Evolutionary conservation across 2,113 vertebrate species (phyloP), one percentile per base, ranked within the genome.

Genomic region (Pungitius pungitius): DNA sequence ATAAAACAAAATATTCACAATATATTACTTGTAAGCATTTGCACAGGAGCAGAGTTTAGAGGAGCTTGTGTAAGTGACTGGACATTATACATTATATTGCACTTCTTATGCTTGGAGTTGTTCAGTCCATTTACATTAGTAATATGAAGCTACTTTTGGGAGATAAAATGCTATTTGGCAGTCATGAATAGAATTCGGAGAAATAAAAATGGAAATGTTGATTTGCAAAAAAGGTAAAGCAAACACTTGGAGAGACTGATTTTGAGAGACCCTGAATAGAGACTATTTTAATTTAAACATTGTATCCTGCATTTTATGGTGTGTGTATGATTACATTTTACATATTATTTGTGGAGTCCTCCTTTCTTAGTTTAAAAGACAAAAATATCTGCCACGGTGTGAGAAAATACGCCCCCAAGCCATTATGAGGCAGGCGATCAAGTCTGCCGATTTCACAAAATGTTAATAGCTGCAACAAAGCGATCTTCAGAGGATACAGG

Each of bases 131-230:
- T 77, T 45, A 63, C 65, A 49, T 80, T 69, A 82, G 40, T 64
- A 22, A 64, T 37, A 20, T 40, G 35, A 75, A 69, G 49, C 37
- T 60, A 65, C 65, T 63, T 80, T 39, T 54, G 11, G 3, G 70
- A 77, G 69, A 70, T 47, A 49, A 59, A 77, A 63, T 73, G 55
- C 75, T 75, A 43, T 52, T 59, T 75, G 35, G 68, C 65, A 69
- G 24, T 49, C 85, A 77, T 80, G 70, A 76, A 82, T 85, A 70
- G 52, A 69, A 69, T 71, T 55, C 58, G 35, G 22, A 22, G 6
- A 52, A 35, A 35, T 35, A 35, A 26, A 77, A 67, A 69, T 51
- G 20, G 17, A 58, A 60, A 45, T 35, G 43, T 75, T 73, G 3
- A 74, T 80, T 80, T 62, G 63, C 49, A 62, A 62, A 78, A 72